These are phyloP conservation scores for Simalia tracyae DNA, from an alignment of 2,797 vertebrate species.

Conservation along the genomic window DNA sequence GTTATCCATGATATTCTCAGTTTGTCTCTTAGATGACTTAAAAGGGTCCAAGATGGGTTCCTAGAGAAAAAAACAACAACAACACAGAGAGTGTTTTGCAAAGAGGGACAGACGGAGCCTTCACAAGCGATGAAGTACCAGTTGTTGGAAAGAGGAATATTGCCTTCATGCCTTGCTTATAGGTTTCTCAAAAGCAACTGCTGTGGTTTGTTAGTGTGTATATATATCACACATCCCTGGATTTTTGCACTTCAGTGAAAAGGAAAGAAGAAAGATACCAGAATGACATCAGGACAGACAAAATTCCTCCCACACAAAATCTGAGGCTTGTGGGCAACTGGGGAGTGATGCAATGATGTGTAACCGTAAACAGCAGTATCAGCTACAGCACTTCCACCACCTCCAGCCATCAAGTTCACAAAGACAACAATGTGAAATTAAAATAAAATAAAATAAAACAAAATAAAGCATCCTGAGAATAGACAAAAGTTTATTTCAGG, in stretches of 20 bases:
- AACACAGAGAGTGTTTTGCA: background rate
- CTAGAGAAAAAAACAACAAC: background rate
- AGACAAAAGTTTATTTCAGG: background rate
- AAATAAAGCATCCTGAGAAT: background rate
- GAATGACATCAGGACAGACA: background rate
- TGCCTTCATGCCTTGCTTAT: background rate
- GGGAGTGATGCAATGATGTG: background rate
- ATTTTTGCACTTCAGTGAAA: background rate
- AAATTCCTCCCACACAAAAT: too few species aligned
- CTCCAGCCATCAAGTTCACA: background rate
- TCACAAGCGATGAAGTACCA: background rate
- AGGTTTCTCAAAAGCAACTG: background rate
- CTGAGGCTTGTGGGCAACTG: background rate
- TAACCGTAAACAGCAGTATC: background rate
- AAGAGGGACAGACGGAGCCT: background rate
- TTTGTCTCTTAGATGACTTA: background rate
- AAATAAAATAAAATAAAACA: background rate
- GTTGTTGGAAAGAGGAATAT: background rate
- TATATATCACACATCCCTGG: background rate
- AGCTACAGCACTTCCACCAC: background rate
- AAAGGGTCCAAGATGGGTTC: background rate
- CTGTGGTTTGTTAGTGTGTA: background rate
- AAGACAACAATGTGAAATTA: background rate
- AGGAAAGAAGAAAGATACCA: background rate
- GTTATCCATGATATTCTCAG: background rate